Evolutionary conservation across 2,888 invertebrate species (phyloP).

Genomic region (Ichneumoninae sp.): DNA sequence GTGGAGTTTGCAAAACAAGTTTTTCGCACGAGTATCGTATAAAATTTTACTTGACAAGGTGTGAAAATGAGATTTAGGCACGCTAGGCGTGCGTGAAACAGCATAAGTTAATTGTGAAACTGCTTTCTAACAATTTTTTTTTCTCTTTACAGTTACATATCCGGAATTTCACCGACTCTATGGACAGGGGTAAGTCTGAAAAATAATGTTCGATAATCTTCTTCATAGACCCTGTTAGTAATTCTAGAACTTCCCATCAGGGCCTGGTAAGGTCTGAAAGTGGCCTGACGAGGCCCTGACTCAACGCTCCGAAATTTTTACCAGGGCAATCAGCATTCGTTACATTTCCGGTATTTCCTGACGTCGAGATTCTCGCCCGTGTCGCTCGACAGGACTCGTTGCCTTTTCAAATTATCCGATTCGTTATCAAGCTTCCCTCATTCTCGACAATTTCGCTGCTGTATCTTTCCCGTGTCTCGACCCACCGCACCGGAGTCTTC

Average conservation of each 20-base stretch:
- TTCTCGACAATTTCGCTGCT: constrained; percentile 46
- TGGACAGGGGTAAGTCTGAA: constrained; percentile 52
- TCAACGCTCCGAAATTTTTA: too few species aligned
- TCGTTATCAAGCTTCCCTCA: constrained; percentile 44
- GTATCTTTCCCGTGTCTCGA: constrained; percentile 5
- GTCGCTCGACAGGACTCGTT: constrained; percentile 10
- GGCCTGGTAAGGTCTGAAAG: neutral
- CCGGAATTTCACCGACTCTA: constrained; percentile 21
- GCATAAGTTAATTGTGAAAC: too few species aligned
- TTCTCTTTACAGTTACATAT: constrained; percentile 59
- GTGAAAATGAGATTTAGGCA: too few species aligned
- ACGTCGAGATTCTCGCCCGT: neutral
- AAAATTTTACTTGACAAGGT: too few species aligned
- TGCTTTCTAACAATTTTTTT: constrained; percentile 11
- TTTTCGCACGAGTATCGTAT: too few species aligned
- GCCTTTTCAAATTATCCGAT: constrained; percentile 56
- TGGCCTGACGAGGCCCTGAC: too few species aligned
- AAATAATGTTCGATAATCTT: constrained; percentile 3
- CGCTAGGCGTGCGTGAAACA: too few species aligned
- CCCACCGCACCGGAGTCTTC: neutral
- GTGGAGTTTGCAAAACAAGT: too few species aligned
- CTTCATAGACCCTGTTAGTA: too few species aligned
- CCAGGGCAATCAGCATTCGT: neutral
- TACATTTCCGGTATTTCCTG: constrained; percentile 8
- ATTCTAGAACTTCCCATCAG: too few species aligned